These are phyloP conservation scores for Leptogaster cylindrica DNA, from an alignment of 2,888 invertebrate species.

Conservation along the genomic window DNA sequence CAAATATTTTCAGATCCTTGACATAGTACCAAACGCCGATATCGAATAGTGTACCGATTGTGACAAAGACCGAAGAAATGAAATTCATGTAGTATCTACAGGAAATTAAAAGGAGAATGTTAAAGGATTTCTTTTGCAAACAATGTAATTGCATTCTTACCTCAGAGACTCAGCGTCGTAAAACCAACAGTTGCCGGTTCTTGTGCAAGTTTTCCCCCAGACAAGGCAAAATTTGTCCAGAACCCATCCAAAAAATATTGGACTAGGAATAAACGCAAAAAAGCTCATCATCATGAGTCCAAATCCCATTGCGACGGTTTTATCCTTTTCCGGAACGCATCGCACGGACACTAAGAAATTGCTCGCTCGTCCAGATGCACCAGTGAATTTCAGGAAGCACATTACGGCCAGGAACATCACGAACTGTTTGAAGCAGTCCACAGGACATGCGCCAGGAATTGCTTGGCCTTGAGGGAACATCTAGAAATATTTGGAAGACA, in stretches of 20 bases:
- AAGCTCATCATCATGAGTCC: conserved; percentile 72
- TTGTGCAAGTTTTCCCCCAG: conserved; percentile 75
- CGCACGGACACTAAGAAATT: conserved; percentile 69
- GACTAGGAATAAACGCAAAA: conserved; percentile 77
- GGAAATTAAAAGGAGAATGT: not conserved
- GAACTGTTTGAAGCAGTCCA: conserved; percentile 67
- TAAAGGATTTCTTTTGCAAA: not conserved
- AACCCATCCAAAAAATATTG: conserved; percentile 76
- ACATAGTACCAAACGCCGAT: conserved; percentile 73
- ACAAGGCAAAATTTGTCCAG: conserved; percentile 70
- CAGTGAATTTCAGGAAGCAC: conserved; percentile 67
- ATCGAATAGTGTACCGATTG: conserved; percentile 71
- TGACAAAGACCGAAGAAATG: conserved; percentile 70
- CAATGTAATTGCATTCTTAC: conserved; percentile 48
- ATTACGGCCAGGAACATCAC: conserved; percentile 66
- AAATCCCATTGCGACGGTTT: conserved; percentile 75
- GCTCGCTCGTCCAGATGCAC: conserved; percentile 69
- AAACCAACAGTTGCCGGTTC: conserved; percentile 75
- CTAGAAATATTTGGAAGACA: conserved; percentile 45
- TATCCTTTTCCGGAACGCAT: conserved; percentile 76
- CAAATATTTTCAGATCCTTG: conserved; percentile 72
- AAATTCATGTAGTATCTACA: conserved; percentile 69
- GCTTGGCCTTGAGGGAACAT: conserved; percentile 59
- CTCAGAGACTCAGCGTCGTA: conserved; percentile 70
- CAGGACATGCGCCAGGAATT: conserved; percentile 65